phyloP scores from a whole-genome alignment of 1,140 invertebrate species.

The Drosophila malerkotliana region DNA sequence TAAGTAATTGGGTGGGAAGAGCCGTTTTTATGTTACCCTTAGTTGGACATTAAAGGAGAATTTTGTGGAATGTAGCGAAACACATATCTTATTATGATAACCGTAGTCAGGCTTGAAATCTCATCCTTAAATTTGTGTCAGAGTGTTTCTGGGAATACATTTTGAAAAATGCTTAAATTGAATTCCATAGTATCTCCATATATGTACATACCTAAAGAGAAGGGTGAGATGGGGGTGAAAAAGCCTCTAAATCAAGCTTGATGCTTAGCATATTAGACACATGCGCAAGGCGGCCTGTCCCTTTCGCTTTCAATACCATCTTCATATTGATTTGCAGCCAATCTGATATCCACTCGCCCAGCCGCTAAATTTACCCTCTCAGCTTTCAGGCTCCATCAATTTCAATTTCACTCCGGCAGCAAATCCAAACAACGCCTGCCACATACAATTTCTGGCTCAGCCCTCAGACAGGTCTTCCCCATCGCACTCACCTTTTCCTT shows the following conservation, averaged over 20 bases:
- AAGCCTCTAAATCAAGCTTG: constrained; percentile 64
- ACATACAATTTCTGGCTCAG: constrained; percentile 73
- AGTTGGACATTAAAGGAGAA: too few species aligned
- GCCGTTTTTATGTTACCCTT: neutral
- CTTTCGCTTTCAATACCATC: neutral
- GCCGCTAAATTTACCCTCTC: constrained; percentile 27
- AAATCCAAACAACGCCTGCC: constrained; percentile 80
- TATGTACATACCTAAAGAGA: constrained; percentile 55
- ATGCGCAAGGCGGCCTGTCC: constrained; percentile 43
- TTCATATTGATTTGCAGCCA: constrained; percentile 70
- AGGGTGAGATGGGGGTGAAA: neutral
- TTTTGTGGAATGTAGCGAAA: too few species aligned
- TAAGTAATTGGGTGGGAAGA: neutral
- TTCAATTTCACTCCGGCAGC: constrained; percentile 77
- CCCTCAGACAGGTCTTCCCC: constrained; percentile 50
- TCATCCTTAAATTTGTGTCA: neutral
- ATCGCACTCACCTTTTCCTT: neutral
- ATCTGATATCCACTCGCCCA: constrained; percentile 38
- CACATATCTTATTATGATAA: too few species aligned
- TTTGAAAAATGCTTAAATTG: too few species aligned
- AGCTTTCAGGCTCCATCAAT: constrained; percentile 76
- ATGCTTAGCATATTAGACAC: constrained; percentile 78
- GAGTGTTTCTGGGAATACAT: neutral
- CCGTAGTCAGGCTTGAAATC: too few species aligned
- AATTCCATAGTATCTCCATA: too few species aligned